phyloP scores from a whole-genome alignment of 2,797 vertebrate genomes.

The Thripadectes ignobilis region DNA sequence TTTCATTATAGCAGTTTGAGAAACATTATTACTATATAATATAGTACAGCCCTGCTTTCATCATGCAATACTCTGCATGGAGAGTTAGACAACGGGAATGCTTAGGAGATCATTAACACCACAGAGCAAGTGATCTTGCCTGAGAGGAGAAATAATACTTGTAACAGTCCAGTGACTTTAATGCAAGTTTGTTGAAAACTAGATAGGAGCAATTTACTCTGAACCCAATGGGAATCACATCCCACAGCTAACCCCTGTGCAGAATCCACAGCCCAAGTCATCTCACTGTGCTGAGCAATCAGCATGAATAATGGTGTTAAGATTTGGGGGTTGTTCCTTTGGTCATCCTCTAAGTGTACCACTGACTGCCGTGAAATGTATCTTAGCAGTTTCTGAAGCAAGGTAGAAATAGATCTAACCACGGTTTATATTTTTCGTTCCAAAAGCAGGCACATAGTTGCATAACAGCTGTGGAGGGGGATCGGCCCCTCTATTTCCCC shows the following conservation, averaged over 20 bases:
- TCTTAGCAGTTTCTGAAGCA: background rate
- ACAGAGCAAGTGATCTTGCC: background rate
- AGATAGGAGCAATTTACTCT: background rate
- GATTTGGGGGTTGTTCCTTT: background rate
- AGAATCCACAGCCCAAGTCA: fast-evolving
- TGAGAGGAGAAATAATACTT: slow-evolving; percentile 10
- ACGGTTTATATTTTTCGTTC: background rate
- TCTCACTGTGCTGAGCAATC: background rate
- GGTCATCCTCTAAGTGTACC: background rate
- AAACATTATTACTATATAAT: background rate
- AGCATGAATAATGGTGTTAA: background rate
- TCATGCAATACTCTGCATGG: background rate
- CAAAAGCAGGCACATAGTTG: background rate
- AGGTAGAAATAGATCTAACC: background rate
- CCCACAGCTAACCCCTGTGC: background rate
- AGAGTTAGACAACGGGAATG: background rate
- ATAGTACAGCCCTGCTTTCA: background rate
- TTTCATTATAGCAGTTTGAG: slow-evolving; percentile 20
- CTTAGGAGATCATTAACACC: background rate
- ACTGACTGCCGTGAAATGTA: background rate
- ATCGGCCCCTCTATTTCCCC: no score
- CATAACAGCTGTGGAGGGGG: no score
- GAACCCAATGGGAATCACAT: background rate
- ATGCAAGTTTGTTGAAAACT: background rate
- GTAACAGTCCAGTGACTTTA: background rate